A percentile compares a stretch with the other conserved stretches of the same genome.
phyloP scores from a whole-genome alignment of 2,888 invertebrate genomes.

The Apotomis betuletana region DNA sequence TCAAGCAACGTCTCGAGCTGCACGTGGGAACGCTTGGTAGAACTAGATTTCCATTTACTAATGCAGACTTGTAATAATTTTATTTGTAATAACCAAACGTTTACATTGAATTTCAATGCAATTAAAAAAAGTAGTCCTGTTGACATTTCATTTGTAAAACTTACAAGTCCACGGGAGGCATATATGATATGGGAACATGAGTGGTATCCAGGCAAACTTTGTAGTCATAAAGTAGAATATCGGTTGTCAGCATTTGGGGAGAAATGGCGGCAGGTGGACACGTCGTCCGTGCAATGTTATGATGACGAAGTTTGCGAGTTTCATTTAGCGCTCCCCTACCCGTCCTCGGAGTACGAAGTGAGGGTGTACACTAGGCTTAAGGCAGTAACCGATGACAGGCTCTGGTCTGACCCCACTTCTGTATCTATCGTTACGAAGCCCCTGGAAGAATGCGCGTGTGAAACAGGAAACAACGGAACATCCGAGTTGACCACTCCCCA shows the following conservation, averaged over 20 bases:
- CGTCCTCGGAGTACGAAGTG: constrained; percentile 1
- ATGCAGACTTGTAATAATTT: not conserved
- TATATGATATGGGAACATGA: too few relatives aligned
- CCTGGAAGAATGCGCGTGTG: constrained; percentile 1
- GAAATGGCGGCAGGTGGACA: constrained; percentile 4
- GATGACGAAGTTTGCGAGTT: not conserved
- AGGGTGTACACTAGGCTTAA: not conserved
- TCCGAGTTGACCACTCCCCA: not conserved
- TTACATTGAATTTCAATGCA: not conserved
- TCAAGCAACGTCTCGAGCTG: too few relatives aligned
- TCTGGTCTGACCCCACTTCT: not conserved
- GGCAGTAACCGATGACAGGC: not conserved
- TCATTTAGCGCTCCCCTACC: not conserved
- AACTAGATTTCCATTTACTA: not conserved
- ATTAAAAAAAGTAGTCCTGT: not conserved
- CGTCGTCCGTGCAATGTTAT: constrained; percentile 1
- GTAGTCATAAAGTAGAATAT: not conserved
- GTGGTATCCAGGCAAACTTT: too few relatives aligned
- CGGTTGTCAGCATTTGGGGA: not conserved
- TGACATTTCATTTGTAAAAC: too few relatives aligned
- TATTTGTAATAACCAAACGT: not conserved
- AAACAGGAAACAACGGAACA: not conserved
- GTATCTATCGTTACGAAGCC: not conserved
- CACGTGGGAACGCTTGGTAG: too few relatives aligned
- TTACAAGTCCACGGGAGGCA: not conserved